phyloP scores from a whole-genome alignment of 1,140 invertebrate genomes.

The Colletes gigas region DNA sequence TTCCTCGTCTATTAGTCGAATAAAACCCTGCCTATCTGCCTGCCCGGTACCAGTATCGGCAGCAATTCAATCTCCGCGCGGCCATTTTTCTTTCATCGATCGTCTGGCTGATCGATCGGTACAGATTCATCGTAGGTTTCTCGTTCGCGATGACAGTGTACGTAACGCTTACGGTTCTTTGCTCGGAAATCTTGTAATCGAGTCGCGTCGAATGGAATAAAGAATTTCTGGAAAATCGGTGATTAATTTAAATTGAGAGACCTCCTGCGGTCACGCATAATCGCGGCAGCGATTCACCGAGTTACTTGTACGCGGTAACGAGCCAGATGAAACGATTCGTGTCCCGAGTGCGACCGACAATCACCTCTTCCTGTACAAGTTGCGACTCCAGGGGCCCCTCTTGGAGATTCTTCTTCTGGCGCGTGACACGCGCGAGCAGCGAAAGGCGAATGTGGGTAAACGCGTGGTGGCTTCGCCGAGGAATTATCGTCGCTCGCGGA shows the following conservation, averaged over 20 bases:
- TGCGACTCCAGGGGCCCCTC: neutral
- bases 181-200: too few relatives aligned
- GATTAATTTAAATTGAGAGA: neutral
- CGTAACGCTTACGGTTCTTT: too few relatives aligned
- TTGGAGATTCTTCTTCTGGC: conserved; percentile 16
- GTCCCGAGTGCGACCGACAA: neutral
- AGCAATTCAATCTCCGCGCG: too few relatives aligned
- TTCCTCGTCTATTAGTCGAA: too few relatives aligned
- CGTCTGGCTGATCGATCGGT: too few relatives aligned
- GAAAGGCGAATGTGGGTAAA: conserved; percentile 54
- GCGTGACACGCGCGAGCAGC: conserved; percentile 19
- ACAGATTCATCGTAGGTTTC: too few relatives aligned
- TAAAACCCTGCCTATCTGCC: too few relatives aligned
- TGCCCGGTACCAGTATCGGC: too few relatives aligned
- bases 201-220: too few relatives aligned
- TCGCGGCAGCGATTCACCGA: neutral
- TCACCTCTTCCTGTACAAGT: neutral
- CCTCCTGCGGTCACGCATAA: neutral
- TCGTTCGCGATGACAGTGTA: too few relatives aligned
- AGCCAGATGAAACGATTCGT: conserved; percentile 34
- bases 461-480: neutral
- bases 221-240: too few relatives aligned
- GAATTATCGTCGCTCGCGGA: conserved; percentile 49
- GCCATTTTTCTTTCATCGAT: too few relatives aligned
- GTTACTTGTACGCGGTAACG: conserved; percentile 23